Base-by-base conservation (phyloP, 2,113 vertebrate species). In the Dicrurus megarhynchus region DNA sequence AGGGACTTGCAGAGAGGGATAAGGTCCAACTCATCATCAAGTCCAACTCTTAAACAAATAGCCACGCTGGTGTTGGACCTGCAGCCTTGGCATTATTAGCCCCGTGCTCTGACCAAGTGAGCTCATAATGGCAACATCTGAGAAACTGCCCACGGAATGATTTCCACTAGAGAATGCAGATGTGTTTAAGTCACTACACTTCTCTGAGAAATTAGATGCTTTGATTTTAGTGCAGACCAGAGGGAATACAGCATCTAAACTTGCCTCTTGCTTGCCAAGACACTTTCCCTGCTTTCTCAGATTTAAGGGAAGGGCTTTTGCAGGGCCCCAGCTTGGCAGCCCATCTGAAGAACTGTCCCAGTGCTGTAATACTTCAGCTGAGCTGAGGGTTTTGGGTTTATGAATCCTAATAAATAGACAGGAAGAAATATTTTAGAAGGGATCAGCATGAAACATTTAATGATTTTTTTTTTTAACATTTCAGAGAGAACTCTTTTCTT, bases 381-480 rank as follows among this genome's bases (percentile, higher is more conserved):
- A 82, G 37, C 21, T 69, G 23, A 63, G 23, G 41, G 20, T 17
- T 90, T 70, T 52, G 16, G 12, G 33, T 28, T 89, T 84, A 61
- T 67, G 52, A 42, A 19, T 52, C 33, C 50, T 93, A 33, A 55
- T 47, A 61, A 71, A 14, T 50, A 79, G 37, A 5, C 65, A 55
- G 59, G 60, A 84, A 84, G 42, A 90, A 67, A 55, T 92, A 79
- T 63, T 91, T 91, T 81, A 78, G 33, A 70, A 82, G 9, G 32
- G 15, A 78, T 55, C 39, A 42, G 42, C 33, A 46, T 57, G 33
- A 91, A 81, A 30, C 30, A 55, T 41, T 42, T 81, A 13, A 80
- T 35, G 16, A 11, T n/a, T 30, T 24, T 46, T 46, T 88, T 68
- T 55, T 46, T 50, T 2, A 13, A 27, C 1, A 0, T 33, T 75